These are phyloP conservation scores for Lordiphosa fenestrarum DNA, from an alignment of 2,888 invertebrate genomes.

Conservation along the genomic window DNA sequence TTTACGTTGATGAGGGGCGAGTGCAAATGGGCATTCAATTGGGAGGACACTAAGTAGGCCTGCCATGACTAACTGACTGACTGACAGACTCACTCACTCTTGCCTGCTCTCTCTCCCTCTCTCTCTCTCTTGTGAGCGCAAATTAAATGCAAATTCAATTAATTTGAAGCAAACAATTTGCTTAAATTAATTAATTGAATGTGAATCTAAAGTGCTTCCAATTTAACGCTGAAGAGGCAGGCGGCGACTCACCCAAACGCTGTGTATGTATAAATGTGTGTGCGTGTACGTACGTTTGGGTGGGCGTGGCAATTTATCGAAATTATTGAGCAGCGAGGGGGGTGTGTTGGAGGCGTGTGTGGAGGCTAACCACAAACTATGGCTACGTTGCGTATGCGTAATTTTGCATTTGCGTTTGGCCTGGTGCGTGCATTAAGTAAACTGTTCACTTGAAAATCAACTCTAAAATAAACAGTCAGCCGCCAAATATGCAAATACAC, in stretches of 20 bases:
- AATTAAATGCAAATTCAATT: constrained; percentile 79
- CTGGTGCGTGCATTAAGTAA: constrained; percentile 64
- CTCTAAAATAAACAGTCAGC: constrained; percentile 69
- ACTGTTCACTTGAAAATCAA: constrained; percentile 76
- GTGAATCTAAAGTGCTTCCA: constrained; percentile 74
- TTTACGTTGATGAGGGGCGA: constrained; percentile 30
- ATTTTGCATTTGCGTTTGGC: constrained; percentile 59
- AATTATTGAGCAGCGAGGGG: constrained; percentile 55
- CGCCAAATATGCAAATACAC: constrained; percentile 48
- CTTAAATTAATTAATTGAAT: constrained; percentile 79
- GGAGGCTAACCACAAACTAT: constrained; percentile 58
- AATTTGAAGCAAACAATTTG: constrained; percentile 79
- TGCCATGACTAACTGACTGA: constrained; percentile 27
- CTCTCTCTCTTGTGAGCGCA: constrained; percentile 59
- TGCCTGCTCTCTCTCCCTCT: constrained; percentile 5
- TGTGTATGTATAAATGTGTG: background rate
- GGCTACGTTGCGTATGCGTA: constrained; percentile 68
- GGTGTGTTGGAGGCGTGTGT: constrained; percentile 17
- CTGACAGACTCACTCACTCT: constrained; percentile 20
- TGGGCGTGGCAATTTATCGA: constrained; percentile 62
- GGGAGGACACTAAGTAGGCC: constrained; percentile 22
- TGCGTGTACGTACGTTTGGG: constrained; percentile 16
- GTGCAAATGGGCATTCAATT: constrained; percentile 52
- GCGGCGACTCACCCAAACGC: constrained; percentile 7
- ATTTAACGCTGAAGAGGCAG: constrained; percentile 56